A percentile compares a stretch with the other conserved stretches of the same genome.
Evolutionary conservation across 2,113 vertebrate species (phyloP).

Genomic region (Charadrius vociferus): DNA sequence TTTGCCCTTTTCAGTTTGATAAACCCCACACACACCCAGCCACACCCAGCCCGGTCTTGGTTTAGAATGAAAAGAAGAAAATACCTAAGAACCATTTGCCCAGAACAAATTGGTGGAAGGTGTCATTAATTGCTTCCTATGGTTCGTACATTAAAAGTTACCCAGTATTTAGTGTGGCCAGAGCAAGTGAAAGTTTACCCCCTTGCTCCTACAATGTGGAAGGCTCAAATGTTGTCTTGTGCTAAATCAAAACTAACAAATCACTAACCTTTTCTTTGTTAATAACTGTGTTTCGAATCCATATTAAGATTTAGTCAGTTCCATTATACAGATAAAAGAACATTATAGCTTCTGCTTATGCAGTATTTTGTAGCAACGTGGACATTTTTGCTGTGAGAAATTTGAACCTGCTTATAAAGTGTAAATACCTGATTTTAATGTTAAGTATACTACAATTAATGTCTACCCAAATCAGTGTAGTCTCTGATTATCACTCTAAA

Average conservation of each 20-base stretch:
- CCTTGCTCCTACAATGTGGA: background rate
- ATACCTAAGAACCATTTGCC: background rate
- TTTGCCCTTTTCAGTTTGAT: background rate
- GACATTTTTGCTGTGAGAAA: background rate
- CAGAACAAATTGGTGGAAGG: background rate
- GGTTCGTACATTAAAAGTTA: background rate
- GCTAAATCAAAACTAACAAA: slow-evolving; percentile 31
- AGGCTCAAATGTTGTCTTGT: background rate
- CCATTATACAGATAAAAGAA: background rate
- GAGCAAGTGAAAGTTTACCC: background rate
- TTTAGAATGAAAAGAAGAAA: background rate
- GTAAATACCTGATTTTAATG: background rate
- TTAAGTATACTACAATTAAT: background rate
- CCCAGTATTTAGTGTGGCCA: background rate
- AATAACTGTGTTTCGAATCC: background rate
- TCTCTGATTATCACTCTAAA: background rate
- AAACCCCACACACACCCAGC: accelerated
- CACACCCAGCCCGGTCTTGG: background rate
- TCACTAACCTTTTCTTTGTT: background rate
- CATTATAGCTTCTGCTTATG: background rate
- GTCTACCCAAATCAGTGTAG: background rate
- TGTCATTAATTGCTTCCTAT: background rate
- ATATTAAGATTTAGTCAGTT: background rate
- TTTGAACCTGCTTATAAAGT: background rate
- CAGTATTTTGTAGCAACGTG: background rate